Base-by-base conservation (phyloP, 2,113 vertebrate species). In the Piaya cayana region DNA sequence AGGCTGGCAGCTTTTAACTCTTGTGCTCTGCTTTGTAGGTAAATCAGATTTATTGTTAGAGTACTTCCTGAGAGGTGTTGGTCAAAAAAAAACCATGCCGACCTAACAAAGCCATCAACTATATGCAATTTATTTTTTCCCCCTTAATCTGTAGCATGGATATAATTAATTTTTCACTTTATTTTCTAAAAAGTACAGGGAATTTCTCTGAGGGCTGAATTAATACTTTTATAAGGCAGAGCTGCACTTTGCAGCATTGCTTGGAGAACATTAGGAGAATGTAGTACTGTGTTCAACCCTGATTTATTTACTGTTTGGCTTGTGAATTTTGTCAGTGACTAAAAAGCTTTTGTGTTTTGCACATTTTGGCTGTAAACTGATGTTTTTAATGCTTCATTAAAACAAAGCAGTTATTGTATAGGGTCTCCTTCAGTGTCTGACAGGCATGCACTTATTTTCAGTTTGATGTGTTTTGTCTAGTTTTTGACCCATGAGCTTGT, bases 381-480 rank as follows among this genome's bases (percentile, higher is more conserved):
- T 94, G 47, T 75, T 96, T 93, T 92, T 37, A 83, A 72, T 47
- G 30, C 67, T 81, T 4, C 68, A 29, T 86, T 95, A 76, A 69
- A 74, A 94, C 93, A 93, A 95, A 96, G n/a, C 75, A 52, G 45
- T 92, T 97, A 93, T 92, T 93, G 79, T 95, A 19, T 81, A 83
- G 88, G 60, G 62, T 79, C 65, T 94, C 56, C 59, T 94, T 87
- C 59, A 52, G 39, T 92, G 86, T 85, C 74, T 96, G 74, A 93
- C 45, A 92, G 94, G 72, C 72, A 92, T 92, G 90, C 70, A 52
- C 63, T 97, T 95, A 97, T 95, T 97, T 97, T 97, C 91, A 74
- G 26, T 96, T 95, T 88, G 89, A 95, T 96, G 67, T 94, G 87
- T 97, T 97, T 97, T 97, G 90, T 96, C 87, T 98, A 82, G 80